Evolutionary conservation across 2,113 vertebrate species (phyloP), one percentile per base, ranked within the genome.

Genomic region (Colius striatus): DNA sequence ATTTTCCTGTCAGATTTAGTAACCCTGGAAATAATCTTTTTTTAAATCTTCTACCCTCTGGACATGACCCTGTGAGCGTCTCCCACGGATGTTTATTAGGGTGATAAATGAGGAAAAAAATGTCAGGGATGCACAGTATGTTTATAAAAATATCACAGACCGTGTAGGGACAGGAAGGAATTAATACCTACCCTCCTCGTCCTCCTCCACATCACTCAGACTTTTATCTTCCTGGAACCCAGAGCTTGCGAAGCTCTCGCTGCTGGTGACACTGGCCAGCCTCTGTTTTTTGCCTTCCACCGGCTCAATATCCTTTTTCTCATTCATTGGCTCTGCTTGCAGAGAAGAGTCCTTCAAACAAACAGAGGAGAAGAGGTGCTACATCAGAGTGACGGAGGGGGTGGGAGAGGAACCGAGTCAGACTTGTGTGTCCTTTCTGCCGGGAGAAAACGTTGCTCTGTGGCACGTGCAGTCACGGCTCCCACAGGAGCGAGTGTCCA

Each of bases 201-300:
- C 98, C 96, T 98, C 98, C 87, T 96, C 97, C 60, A 43, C 94
- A 92, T 98, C 98, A 60, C 96, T 98, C 94, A 98, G 97, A 65
- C 96, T 98, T 97, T 96, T 97, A 74, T 98, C 98, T 95, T 98
- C 98, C 84, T 98, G 98, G 95, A 98, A 98, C 45, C 98, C 98
- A 2, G 98, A 98, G 93, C 97, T 98, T 0, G 96, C 96, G 0
- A 97, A 96, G 84, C 97, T 98, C 86, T 98, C 98, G 0, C 94
- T 97, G 88, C 98, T 98, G 87, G 97, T 97, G 66, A 98, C 63
- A 13, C 98, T 97, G 55, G 94, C 91, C 85, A 98, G 85, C 77
- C 97, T 97, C 72, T 94, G 95, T 61, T 96, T 97, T 73, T 97
- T 90, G 67, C 84, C 82, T 92, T 96, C 91, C 78, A 93, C 95